A percentile compares a stretch with the other conserved stretches of the same genome.
Conservation (phyloP, 2,888 invertebrate genomes). For the Tillus elongatus region DNA sequence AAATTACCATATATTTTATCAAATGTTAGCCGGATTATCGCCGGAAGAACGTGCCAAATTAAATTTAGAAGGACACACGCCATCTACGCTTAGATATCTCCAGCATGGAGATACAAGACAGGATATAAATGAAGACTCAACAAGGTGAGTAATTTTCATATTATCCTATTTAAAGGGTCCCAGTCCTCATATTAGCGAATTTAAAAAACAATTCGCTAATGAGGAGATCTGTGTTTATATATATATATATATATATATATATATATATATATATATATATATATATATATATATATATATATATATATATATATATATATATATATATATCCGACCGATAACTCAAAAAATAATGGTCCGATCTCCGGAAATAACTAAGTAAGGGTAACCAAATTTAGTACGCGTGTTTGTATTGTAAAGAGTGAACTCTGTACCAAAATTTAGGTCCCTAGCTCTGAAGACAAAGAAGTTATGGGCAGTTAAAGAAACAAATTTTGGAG, state of each 20-base stretch:
- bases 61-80: constrained; percentile 76
- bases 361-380: too few species aligned
- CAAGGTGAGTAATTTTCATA: constrained; percentile 36
- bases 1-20: constrained; percentile 96
- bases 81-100: constrained; percentile 74
- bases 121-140: constrained; percentile 62
- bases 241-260: constrained; percentile 7
- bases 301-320: constrained; percentile 7
- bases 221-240: constrained; percentile 4
- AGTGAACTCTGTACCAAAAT: too few species aligned
- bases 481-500: too few species aligned
- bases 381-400: too few species aligned
- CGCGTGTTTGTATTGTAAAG: too few species aligned
- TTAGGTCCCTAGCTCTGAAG: too few species aligned
- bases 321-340: neutral
- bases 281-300: constrained; percentile 7
- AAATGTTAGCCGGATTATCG: constrained; percentile 83
- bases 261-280: constrained; percentile 7
- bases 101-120: constrained; percentile 64
- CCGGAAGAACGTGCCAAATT: constrained; percentile 78
- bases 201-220: too few species aligned
- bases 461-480: too few species aligned
- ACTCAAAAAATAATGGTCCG: too few species aligned
- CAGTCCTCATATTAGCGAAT: too few species aligned
- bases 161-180: constrained; percentile 1